Base-by-base conservation (phyloP, 2,797 vertebrate genomes). In the Xiphophorus birchmanni region DNA sequence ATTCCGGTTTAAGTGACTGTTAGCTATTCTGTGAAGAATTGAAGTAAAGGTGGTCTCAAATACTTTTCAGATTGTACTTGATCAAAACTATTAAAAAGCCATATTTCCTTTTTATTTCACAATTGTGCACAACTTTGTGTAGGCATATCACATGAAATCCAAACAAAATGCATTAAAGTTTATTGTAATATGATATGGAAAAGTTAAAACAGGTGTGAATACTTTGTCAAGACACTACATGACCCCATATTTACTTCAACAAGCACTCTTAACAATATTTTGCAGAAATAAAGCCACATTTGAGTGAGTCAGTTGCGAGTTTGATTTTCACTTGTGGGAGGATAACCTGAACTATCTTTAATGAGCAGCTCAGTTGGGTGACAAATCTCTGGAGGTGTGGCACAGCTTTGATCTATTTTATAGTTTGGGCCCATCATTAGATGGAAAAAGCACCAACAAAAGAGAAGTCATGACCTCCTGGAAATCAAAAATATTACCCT, bases 301-400 rank as follows among this genome's bases (percentile, higher is more conserved):
- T 7, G 23, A 44, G 12, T n/a, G 44, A 29, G 40, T 45, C n/a
- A n/a, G 50, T 56, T 56, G 15, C 13, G 12, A 88, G 84, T 91
- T 84, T 93, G 87, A 91, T 54, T 91, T 76, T 80, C 89, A 88
- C 88, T 73, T 78, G 90, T 73, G 63, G 81, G 83, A 91, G 88
- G 87, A 90, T 92, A 90, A 93, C 89, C 89, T 90, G 90, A 95
- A 91, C 91, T 84, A 81, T 94, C 93, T 95, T 95, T 96, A 95
- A 95, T 95, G 93, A 94, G 92, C 86, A 69, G 82, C 92, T 93
- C 90, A 74, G 89, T 80, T 86, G 92, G 90, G 90, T 85, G 88
- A 90, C 81, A 87, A 89, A 82, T 91, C 94, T 92, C 92, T 0
- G 71, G 89, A 89, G 93, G 84, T 86, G 83, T 50, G 88, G 80